These are phyloP conservation scores for Hoplostethus atlanticus DNA, from an alignment of 2,797 vertebrate genomes.

Conservation along the genomic window DNA sequence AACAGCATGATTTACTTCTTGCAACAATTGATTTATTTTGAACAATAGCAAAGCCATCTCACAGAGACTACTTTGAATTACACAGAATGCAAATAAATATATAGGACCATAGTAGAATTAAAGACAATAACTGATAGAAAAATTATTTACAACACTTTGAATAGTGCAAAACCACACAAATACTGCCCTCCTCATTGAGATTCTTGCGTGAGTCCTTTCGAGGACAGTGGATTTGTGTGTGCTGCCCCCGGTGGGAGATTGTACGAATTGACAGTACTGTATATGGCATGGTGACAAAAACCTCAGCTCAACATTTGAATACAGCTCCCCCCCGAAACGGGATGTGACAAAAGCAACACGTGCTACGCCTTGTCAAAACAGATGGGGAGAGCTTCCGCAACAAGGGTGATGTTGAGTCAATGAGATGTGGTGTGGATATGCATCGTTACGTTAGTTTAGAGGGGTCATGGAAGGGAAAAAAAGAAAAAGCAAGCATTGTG, in stretches of 20 bases:
- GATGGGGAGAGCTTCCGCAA: slow-evolving; percentile 6
- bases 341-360: slow-evolving; percentile 21
- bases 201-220: slow-evolving; percentile 67
- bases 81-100: slow-evolving; percentile 88
- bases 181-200: slow-evolving; percentile 63
- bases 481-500: slow-evolving; percentile 22
- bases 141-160: slow-evolving; percentile 84
- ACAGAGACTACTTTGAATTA: slow-evolving; percentile 87
- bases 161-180: slow-evolving; percentile 86
- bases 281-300: slow-evolving; percentile 43
- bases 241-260: slow-evolving; percentile 60
- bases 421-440: slow-evolving; percentile 49
- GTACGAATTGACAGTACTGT: slow-evolving; percentile 57
- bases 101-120: slow-evolving; percentile 76
- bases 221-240: slow-evolving; percentile 68
- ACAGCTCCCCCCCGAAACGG: slow-evolving; percentile 10
- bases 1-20: slow-evolving; percentile 42
- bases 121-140: slow-evolving; percentile 81
- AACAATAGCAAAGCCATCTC: slow-evolving; percentile 86
- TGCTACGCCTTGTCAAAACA: slow-evolving; percentile 7
- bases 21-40: slow-evolving; percentile 84
- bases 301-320: slow-evolving; percentile 1
- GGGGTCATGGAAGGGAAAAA: background rate
- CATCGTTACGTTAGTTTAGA: slow-evolving; percentile 34
- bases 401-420: slow-evolving; percentile 22